A percentile compares a stretch with the other conserved stretches of the same genome.
phyloP scores from a whole-genome alignment of 1,140 invertebrate genomes.

The Frieseomelitta varia region DNA sequence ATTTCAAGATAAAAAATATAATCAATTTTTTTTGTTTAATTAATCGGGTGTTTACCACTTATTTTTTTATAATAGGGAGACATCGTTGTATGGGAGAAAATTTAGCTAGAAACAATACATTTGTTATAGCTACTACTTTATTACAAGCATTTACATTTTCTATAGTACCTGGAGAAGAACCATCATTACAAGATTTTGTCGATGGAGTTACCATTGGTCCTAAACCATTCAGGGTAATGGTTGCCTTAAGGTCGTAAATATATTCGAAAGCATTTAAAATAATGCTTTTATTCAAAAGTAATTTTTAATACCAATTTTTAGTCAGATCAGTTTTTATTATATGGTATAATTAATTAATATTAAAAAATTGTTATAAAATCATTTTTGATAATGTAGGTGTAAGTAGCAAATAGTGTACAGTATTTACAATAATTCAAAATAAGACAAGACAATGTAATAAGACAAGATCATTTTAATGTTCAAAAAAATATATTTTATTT shows the following conservation, averaged over 20 bases:
- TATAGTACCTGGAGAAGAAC: slow-evolving; percentile 85
- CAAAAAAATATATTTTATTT: slow-evolving; percentile 64
- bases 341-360: background rate
- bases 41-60: slow-evolving; percentile 1
- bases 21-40: slow-evolving; percentile 42
- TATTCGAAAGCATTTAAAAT: background rate
- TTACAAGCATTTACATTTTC: slow-evolving; percentile 90
- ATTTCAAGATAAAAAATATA: slow-evolving; percentile 23
- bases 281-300: background rate
- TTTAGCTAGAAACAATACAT: slow-evolving; percentile 92
- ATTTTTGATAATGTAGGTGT: background rate
- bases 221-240: slow-evolving; percentile 86
- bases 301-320: background rate
- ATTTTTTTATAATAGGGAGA: slow-evolving; percentile 83
- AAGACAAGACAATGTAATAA: background rate
- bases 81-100: slow-evolving; percentile 93
- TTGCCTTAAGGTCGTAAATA: slow-evolving; percentile 81
- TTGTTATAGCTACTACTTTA: slow-evolving; percentile 90
- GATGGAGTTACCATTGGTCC: slow-evolving; percentile 90
- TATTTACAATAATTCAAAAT: background rate
- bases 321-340: too few species aligned
- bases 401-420: background rate
- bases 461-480: slow-evolving; percentile 14
- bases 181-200: slow-evolving; percentile 84
- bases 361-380: background rate